A percentile compares a stretch with the other conserved stretches of the same genome.
Evolutionary conservation across 2,113 vertebrate species (phyloP).

Genomic region (Pseudolaguvia tuberculata): DNA sequence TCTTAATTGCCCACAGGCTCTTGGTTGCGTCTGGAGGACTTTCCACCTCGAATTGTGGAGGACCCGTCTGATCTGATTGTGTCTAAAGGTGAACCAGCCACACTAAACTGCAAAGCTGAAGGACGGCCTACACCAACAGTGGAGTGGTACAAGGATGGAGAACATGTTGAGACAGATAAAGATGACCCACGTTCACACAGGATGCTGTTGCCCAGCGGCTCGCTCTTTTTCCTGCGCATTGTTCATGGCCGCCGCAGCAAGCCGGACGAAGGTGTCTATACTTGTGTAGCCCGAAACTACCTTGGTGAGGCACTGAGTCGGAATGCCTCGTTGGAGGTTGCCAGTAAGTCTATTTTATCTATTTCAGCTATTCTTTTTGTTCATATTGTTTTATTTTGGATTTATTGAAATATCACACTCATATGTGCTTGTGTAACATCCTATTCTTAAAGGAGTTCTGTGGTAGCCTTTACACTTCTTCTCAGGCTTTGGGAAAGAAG

Average conservation of each 20-base stretch:
- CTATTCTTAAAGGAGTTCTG: neutral
- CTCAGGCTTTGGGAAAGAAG: neutral
- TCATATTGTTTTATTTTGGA: neutral
- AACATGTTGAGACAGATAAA: conserved; percentile 89
- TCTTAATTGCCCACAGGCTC: conserved; percentile 57
- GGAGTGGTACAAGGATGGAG: conserved; percentile 94
- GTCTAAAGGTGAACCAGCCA: conserved; percentile 72
- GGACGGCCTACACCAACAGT: conserved; percentile 62
- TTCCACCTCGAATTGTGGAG: conserved; percentile 74
- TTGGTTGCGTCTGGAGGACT: conserved; percentile 73
- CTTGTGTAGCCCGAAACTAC: conserved; percentile 92
- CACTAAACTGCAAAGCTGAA: conserved; percentile 72
- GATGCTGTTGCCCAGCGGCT: conserved; percentile 94
- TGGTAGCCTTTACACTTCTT: no score
- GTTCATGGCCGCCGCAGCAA: conserved; percentile 94
- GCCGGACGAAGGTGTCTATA: conserved; percentile 88
- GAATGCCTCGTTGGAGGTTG: conserved; percentile 92
- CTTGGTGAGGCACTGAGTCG: conserved; percentile 89
- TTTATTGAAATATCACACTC: neutral
- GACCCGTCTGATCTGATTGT: conserved; percentile 70
- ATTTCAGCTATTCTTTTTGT: neutral
- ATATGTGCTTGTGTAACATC: neutral
- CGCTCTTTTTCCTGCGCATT: conserved; percentile 94
- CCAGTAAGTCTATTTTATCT: conserved; percentile 74
- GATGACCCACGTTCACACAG: conserved; percentile 93